Percentiles rank a stretch among this genome's conserved stretches.
Evolutionary conservation across 2,888 invertebrate genomes (phyloP).

Genomic region (Ochropleura leucogaster): DNA sequence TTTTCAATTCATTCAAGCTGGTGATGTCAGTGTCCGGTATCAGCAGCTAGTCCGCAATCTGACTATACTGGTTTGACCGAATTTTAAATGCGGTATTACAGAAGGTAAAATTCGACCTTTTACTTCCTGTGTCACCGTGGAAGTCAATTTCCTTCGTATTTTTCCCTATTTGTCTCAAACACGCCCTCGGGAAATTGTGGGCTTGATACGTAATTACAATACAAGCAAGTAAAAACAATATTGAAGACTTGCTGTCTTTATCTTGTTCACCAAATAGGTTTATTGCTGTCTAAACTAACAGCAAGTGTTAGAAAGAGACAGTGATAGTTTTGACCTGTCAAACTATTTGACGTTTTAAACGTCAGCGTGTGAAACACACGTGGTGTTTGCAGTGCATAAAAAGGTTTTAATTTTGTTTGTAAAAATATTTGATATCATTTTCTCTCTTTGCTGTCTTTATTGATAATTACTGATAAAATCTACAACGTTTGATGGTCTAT

Average conservation of each 20-base stretch:
- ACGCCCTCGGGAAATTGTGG: slow-evolving; percentile 29
- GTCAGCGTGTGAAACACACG: not conserved
- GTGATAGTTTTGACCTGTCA: not conserved
- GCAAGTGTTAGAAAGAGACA: too few species aligned
- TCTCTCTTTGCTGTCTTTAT: too few species aligned
- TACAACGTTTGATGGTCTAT: too few species aligned
- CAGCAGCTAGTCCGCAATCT: not conserved
- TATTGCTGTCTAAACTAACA: not conserved
- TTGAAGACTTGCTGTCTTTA: not conserved
- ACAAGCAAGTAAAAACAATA: slow-evolving; percentile 24
- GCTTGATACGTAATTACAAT: slow-evolving; percentile 29
- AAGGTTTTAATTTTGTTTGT: too few species aligned
- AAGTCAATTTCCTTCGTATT: slow-evolving; percentile 40
- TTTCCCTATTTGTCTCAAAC: slow-evolving; percentile 31
- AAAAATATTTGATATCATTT: too few species aligned
- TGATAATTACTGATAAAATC: too few species aligned
- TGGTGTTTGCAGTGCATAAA: too few species aligned
- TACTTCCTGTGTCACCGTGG: not conserved
- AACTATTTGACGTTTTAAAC: slow-evolving; percentile 10
- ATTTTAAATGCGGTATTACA: not conserved
- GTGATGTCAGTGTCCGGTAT: not conserved
- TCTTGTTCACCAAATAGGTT: not conserved
- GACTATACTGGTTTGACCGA: not conserved
- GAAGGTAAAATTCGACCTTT: not conserved
- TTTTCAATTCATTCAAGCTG: too few species aligned